Conservation (phyloP, 2,113 vertebrate species). For the Chitala chitala region DNA sequence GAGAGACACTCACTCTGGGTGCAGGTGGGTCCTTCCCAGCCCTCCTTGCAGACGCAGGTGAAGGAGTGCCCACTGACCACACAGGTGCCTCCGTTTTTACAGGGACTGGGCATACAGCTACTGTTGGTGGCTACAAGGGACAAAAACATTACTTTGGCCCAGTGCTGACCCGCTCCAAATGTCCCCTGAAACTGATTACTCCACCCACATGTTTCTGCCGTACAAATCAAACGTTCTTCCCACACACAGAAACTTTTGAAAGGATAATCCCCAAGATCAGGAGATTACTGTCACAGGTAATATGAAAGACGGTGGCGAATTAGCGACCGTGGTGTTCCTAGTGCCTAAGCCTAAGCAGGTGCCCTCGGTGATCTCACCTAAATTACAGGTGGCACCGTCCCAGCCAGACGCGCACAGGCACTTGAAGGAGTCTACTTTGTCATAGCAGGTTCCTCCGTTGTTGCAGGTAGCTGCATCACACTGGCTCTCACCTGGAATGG, state of each 20-base stretch:
- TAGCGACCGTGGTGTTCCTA: too few species aligned
- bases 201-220: too few species aligned
- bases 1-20: slow-evolving; percentile 73
- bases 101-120: slow-evolving; percentile 86
- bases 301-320: too few species aligned
- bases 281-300: too few species aligned
- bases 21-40: slow-evolving; percentile 93
- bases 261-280: too few species aligned
- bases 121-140: slow-evolving; percentile 77
- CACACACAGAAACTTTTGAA: too few species aligned
- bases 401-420: slow-evolving; percentile 83
- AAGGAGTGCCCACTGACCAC: slow-evolving; percentile 89
- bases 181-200: too few species aligned
- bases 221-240: too few species aligned
- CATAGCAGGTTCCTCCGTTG: slow-evolving; percentile 89
- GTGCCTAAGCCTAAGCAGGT: background rate
- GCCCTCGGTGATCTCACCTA: slow-evolving; percentile 64
- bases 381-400: slow-evolving; percentile 84
- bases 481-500: slow-evolving; percentile 76
- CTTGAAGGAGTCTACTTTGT: slow-evolving; percentile 81
- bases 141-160: too few species aligned
- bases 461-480: slow-evolving; percentile 89
- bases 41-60: slow-evolving; percentile 95
- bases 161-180: too few species aligned
- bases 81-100: slow-evolving; percentile 87